Evolutionary conservation across 2,888 invertebrate species (phyloP).

Genomic region (Matsumyia berberina): DNA sequence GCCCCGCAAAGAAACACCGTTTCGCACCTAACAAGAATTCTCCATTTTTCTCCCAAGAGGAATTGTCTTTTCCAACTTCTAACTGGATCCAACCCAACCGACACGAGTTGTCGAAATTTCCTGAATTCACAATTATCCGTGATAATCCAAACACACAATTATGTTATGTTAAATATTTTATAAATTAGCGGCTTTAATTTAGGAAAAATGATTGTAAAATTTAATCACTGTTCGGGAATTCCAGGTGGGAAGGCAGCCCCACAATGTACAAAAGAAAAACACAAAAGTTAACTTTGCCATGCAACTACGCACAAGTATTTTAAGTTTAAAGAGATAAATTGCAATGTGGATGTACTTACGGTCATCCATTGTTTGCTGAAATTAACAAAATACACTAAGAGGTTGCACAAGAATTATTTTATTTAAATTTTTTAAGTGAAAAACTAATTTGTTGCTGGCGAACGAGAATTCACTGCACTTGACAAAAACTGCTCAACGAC

Average conservation of each 20-base stretch:
- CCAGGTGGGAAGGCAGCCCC: neutral
- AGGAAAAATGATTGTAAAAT: conserved; percentile 27
- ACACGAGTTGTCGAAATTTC: conserved; percentile 13
- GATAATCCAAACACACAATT: conserved; percentile 31
- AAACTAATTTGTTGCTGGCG: conserved; percentile 54
- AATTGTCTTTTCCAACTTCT: conserved; percentile 24
- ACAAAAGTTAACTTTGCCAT: conserved; percentile 7
- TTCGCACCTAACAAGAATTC: conserved; percentile 3
- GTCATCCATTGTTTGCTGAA: conserved; percentile 59
- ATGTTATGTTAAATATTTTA: conserved; percentile 44
- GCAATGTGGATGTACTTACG: conserved; percentile 52
- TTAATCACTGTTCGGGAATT: neutral
- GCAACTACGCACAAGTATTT: neutral
- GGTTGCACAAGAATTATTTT: conserved; percentile 48
- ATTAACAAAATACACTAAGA: conserved; percentile 31
- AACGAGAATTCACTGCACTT: conserved; percentile 58
- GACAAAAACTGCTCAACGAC: conserved; percentile 62
- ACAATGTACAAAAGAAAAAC: neutral
- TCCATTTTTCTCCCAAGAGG: conserved; percentile 42
- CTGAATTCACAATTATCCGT: conserved; percentile 21
- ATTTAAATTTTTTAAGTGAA: conserved; percentile 27
- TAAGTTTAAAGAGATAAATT: neutral
- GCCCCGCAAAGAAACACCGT: neutral
- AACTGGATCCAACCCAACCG: neutral
- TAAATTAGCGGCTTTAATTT: conserved; percentile 41